Base-by-base conservation (phyloP, 1,140 invertebrate genomes). In the Asbolus verrucosus region DNA sequence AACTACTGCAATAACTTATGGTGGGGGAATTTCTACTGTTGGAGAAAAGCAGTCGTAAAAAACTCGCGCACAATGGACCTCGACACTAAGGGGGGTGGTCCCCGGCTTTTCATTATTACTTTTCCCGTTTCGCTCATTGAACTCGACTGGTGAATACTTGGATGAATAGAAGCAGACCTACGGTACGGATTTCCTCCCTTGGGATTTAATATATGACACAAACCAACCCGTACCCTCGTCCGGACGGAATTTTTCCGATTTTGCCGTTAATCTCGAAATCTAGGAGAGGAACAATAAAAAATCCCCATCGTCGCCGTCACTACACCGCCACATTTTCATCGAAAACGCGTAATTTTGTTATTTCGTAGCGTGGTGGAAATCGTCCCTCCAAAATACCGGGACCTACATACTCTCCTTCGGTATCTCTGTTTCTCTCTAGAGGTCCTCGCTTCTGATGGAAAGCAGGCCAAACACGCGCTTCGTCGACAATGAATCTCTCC, bases 111-210 rank as follows among this genome's bases (percentile, higher is more conserved):
- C 46, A 54, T 54, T 54, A 54, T 54, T 54, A 54, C 46, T 54
- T 54, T 54, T 54, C 46, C 46, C 46, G 46, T 54, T 54, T 54
- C 46, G 46, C 46, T 54, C 46, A 54, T 54, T 54, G 46, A 54
- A 54, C 46, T 54, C 46, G 46, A 54, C 46, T 21, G 21, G 46
- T 54, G 46, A 54, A 54, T 54, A n/a, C n/a, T n/a, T n/a, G n/a
- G n/a, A n/a, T n/a, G n/a, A n/a, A n/a, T n/a, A n/a, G n/a, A n/a
- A n/a, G n/a, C n/a, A 54, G 46, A 54, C n/a, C n/a, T 11, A 54
- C 46, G 46, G 46, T 54, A 54, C 46, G 46, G 46, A 54, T 54
- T 54, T 54, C 46, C 46, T 54, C 46, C 27, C 46, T 54, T 54
- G 46, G 46, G 46, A 54, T 54, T 54, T 54, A 54, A 54, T 54